Evolutionary conservation across 2,888 invertebrate genomes (phyloP), one percentile per base, ranked within the genome.

Genomic region (Anthrax anthrax): DNA sequence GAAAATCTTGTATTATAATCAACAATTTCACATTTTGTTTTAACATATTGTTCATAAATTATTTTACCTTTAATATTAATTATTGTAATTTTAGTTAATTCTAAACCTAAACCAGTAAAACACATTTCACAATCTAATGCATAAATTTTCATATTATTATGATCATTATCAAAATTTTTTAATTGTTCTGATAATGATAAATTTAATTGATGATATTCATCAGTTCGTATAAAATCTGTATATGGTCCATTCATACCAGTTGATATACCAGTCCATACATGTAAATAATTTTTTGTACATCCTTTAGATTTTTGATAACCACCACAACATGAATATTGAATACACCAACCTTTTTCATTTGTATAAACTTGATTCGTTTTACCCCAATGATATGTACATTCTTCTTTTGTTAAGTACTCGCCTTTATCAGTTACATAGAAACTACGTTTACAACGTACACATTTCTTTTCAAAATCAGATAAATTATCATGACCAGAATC

Each of bases 101-200:
- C 95, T 42, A 87, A 70, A 2, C 96, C 96, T 18, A 74, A 72
- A 1, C 80, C 80, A 5, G 95, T 95, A 64, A 84, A 95, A 56
- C 89, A 88, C 96, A 96, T 97, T 71, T 98, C 97, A 64, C 96
- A 94, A 69, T 98, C 98, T 19, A 97, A 63, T 1, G 90, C 87
- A 65, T 81, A 92, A 2, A 87, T 78, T 39, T 56, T 50, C 2
- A 44, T 43, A 47, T 64, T 66, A 50, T 68, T 62, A 0, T 64
- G 65, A 47, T 77, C 75, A 27, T 70, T 67, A 2, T 57, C 55
- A 16, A n/a, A 14, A 50, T 51, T 5, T 53, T 56, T 39, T 57
- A 60, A 0, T 59, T 51, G 44, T n/a, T n/a, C n/a, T n/a, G n/a
- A n/a, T n/a, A n/a, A n/a, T n/a, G n/a, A n/a, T n/a, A n/a, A n/a